Percentiles rank a stretch among this genome's conserved stretches.
These are phyloP conservation scores for Mionectes olivaceus DNA, from an alignment of 2,797 vertebrate species.

Conservation along the genomic window DNA sequence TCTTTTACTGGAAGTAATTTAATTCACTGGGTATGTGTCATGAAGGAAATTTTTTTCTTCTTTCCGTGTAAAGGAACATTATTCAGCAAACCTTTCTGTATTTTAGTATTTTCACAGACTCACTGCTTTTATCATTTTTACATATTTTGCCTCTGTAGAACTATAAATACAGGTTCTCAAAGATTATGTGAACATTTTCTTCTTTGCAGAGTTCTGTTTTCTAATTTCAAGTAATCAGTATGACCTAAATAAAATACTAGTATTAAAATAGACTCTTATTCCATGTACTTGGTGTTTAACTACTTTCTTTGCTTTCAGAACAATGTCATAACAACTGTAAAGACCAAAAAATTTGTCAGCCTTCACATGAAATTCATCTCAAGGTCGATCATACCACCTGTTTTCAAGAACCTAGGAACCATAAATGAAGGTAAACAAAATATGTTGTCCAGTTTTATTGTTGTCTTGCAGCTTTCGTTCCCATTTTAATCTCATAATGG, in stretches of 20 bases:
- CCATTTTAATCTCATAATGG: not conserved
- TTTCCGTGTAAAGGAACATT: not conserved
- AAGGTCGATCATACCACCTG: not conserved
- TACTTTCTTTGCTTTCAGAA: not conserved
- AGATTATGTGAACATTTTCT: not conserved
- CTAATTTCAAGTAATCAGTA: not conserved
- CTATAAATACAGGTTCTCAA: not conserved
- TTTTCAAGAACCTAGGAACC: not conserved
- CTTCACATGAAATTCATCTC: not conserved
- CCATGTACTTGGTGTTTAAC: not conserved
- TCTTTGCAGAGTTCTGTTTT: not conserved
- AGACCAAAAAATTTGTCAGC: not conserved
- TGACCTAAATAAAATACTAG: not conserved
- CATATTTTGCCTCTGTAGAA: not conserved
- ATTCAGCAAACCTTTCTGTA: not conserved
- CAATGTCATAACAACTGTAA: not conserved
- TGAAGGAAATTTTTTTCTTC: not conserved
- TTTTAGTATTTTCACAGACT: not conserved
- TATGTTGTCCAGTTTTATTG: not conserved
- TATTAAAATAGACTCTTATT: not conserved
- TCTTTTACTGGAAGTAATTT: not conserved
- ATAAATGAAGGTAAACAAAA: not conserved
- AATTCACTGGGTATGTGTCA: not conserved
- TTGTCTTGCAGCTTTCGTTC: not conserved
- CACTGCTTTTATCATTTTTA: not conserved